Conservation (phyloP, 1,140 invertebrate species). For the Uloborus diversus region DNA sequence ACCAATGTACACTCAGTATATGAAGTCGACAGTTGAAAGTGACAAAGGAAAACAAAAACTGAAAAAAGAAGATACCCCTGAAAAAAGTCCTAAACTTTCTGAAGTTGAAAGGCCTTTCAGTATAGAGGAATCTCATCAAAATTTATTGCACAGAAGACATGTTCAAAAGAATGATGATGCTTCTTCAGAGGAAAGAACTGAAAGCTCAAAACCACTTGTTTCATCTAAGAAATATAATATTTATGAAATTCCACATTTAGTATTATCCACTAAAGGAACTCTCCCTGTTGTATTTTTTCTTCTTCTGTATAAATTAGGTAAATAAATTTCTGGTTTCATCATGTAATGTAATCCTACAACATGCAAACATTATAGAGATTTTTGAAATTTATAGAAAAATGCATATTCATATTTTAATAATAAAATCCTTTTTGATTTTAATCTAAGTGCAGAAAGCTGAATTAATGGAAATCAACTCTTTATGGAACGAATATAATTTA, state of each 20-base stretch:
- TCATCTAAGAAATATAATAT: not conserved
- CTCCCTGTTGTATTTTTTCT: conserved; percentile 58
- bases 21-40: not conserved
- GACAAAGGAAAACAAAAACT: not conserved
- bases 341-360: not conserved
- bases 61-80: not conserved
- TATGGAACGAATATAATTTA: too few relatives aligned
- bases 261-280: conserved; percentile 48
- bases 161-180: conserved; percentile 55
- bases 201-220: not conserved
- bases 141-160: conserved; percentile 8
- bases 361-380: too few relatives aligned
- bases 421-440: too few relatives aligned
- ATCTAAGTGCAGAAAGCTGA: too few relatives aligned
- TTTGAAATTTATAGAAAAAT: too few relatives aligned
- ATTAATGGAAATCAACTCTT: too few relatives aligned
- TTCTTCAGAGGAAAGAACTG: not conserved
- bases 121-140: conserved; percentile 33
- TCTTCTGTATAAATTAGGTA: conserved; percentile 62
- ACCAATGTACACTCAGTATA: conserved; percentile 10
- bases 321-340: not conserved
- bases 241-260: conserved; percentile 5
- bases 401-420: not conserved
- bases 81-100: not conserved
- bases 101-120: not conserved